Conservation (phyloP, 2,888 invertebrate species). For the Brachyopa scutellaris region DNA sequence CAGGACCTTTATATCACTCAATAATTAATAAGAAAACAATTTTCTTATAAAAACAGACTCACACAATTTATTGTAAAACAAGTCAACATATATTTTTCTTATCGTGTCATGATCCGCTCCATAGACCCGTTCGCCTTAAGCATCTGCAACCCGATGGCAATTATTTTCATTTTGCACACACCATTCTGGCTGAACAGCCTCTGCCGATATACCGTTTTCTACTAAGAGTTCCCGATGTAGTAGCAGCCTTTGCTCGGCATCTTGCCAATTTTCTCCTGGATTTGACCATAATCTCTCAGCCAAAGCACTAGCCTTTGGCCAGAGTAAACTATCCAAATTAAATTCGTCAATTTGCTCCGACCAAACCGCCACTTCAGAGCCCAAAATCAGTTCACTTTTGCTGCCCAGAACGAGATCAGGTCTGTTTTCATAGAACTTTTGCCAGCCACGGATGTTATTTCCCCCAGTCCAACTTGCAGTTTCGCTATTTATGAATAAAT, state of each 20-base stretch:
- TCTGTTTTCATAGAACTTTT: constrained; percentile 89
- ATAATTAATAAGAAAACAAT: no score
- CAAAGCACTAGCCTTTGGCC: constrained; percentile 91
- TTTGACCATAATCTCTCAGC: constrained; percentile 91
- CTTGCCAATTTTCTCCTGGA: constrained; percentile 85
- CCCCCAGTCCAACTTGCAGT: constrained; percentile 89
- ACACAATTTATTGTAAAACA: no score
- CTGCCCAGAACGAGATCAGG: constrained; percentile 84
- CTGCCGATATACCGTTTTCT: constrained; percentile 84
- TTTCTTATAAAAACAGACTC: no score
- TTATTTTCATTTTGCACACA: constrained; percentile 89
- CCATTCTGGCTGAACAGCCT: constrained; percentile 90
- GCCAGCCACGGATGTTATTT: constrained; percentile 92
- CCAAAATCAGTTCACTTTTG: constrained; percentile 83
- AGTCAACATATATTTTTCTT: no score
- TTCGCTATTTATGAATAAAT: constrained; percentile 91
- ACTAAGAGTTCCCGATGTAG: constrained; percentile 85
- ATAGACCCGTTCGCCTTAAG: no score
- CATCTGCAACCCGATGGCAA: constrained; percentile 81
- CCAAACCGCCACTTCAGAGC: constrained; percentile 91
- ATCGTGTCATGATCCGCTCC: no score
- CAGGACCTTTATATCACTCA: no score
- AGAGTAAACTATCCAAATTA: constrained; percentile 86
- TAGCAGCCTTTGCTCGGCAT: constrained; percentile 87
- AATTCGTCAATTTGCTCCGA: constrained; percentile 88